phyloP scores from a whole-genome alignment of 64 coral and sea anemone species.

The Porites lutea region DNA sequence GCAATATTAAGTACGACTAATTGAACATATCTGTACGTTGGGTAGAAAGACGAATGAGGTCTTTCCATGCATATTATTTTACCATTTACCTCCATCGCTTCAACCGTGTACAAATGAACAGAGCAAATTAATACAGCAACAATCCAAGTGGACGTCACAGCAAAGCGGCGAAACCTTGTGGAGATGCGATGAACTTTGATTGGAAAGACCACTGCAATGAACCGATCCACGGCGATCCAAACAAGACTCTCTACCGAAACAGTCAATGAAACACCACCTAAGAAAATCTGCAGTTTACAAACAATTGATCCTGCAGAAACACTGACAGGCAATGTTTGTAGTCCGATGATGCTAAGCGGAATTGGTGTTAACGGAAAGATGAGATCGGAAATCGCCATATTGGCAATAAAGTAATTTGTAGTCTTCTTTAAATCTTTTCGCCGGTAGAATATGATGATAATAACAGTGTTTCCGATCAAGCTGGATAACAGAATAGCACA shows the following conservation, averaged over 20 bases:
- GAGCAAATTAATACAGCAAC: background rate
- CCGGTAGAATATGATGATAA: background rate
- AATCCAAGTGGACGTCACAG: background rate
- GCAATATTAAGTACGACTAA: background rate
- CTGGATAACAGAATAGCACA: background rate
- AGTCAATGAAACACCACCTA: background rate
- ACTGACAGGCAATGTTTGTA: background rate
- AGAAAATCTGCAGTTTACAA: background rate
- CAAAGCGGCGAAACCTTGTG: background rate
- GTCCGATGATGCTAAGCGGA: background rate
- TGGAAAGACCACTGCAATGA: background rate
- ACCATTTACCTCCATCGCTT: background rate
- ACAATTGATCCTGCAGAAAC: background rate
- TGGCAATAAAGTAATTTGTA: constrained; percentile 8
- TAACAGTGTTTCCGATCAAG: background rate
- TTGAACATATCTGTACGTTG: too few species aligned
- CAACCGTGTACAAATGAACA: background rate
- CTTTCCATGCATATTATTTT: background rate
- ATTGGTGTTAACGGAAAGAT: background rate
- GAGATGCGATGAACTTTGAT: background rate
- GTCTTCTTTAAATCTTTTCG: background rate
- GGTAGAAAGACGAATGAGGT: too few species aligned
- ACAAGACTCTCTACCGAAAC: background rate
- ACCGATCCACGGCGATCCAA: background rate
- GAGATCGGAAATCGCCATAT: constrained; percentile 4